Evolutionary conservation across 2,888 invertebrate species (phyloP), one percentile per base, ranked within the genome.

Genomic region (Aporophyla nigra): DNA sequence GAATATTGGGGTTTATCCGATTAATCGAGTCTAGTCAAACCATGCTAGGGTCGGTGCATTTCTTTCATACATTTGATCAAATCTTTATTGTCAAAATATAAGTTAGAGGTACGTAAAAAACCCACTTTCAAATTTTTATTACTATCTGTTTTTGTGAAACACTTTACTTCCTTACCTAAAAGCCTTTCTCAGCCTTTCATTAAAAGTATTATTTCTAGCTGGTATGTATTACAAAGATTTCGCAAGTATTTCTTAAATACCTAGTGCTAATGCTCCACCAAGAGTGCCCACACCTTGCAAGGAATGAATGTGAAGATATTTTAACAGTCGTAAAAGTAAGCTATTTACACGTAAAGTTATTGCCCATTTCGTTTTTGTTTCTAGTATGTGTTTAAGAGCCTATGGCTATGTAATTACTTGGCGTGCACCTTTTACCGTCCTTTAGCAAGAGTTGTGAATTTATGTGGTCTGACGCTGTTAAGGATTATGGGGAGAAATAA

Each of bases 331-430:
- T 88, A 84, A 88, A 88, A 79, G 76, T 73, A 74, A 75, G 84
- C 76, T 84, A 84, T 88, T 88, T 87, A 84, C 86, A 84, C 84
- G 84, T 82, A 71, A 80, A 86, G 89, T 90, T 90, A 89, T 86
- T 78, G 69, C 85, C 75, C 80, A 83, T 84, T 86, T 46, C 74
- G 78, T 88, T 89, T 90, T 88, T 85, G 87, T 85, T 87, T 90
- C 90, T 87, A 91, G 89, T 90, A 85, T 87, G 86, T 91, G 91
- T 91, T 91, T 87, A 90, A 82, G 85, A 74, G 84, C 67, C 67
- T 71, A 76, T 72, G 76, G 74, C 76, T 72, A 71, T 69, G 77
- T 86, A 88, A 88, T 89, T 88, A 84, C 83, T 81, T 69, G 65
- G 71, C 78, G 54, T 76, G 73, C 66, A 74, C 71, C 73, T 84